Evolutionary conservation across 1,140 invertebrate species (phyloP).

Genomic region (Microplitis demolitor): DNA sequence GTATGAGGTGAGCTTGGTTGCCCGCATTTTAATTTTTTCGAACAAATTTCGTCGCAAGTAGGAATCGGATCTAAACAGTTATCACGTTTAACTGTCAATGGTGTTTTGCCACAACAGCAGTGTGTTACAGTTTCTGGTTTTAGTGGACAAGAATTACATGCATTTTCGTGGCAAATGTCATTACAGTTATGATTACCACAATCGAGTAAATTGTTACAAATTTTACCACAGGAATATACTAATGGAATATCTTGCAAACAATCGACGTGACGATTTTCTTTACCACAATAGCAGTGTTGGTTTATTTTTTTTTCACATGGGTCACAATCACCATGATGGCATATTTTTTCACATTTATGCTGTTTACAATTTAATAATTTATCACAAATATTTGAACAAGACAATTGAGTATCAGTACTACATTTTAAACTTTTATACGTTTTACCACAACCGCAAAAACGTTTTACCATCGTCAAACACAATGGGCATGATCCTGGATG

Average conservation of each 20-base stretch:
- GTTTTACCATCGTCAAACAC: slow-evolving; percentile 62
- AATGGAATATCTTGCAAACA: slow-evolving; percentile 55
- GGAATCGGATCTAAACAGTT: slow-evolving; percentile 87
- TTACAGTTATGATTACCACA: slow-evolving; percentile 82
- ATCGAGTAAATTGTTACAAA: slow-evolving; percentile 70
- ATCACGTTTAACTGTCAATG: slow-evolving; percentile 59
- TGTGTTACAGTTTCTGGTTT: slow-evolving; percentile 69
- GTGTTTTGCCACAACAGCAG: slow-evolving; percentile 87
- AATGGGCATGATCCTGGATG: slow-evolving; percentile 89
- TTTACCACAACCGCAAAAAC: slow-evolving; percentile 76
- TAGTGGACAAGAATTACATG: slow-evolving; percentile 68
- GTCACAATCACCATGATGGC: slow-evolving; percentile 64
- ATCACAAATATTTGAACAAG: slow-evolving; percentile 75
- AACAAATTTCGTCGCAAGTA: slow-evolving; percentile 81
- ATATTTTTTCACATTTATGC: slow-evolving; percentile 64
- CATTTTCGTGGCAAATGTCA: slow-evolving; percentile 73
- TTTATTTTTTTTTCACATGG: slow-evolving; percentile 57
- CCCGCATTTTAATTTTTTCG: slow-evolving; percentile 81
- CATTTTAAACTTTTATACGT: slow-evolving; percentile 74
- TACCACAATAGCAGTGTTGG: slow-evolving; percentile 70
- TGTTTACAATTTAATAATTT: slow-evolving; percentile 65
- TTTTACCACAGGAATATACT: slow-evolving; percentile 61
- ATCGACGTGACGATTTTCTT: slow-evolving; percentile 57
- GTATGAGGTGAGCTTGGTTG: slow-evolving; percentile 74
- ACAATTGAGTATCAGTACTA: slow-evolving; percentile 68